A percentile compares a stretch with the other conserved stretches of the same genome.
Evolutionary conservation across 2,797 vertebrate genomes (phyloP).

Genomic region (Betta splendens): DNA sequence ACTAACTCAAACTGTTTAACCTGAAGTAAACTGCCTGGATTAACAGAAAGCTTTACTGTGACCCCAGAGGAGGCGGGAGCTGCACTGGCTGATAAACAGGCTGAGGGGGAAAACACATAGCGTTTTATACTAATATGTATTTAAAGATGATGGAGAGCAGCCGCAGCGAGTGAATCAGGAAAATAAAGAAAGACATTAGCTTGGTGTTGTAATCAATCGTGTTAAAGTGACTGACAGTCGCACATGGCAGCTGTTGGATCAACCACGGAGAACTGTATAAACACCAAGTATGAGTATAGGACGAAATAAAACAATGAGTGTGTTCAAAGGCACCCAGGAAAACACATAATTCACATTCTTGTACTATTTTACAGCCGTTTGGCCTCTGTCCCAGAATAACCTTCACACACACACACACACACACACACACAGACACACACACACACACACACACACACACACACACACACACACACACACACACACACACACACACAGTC

Average conservation of each 20-base stretch:
- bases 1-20: conserved; percentile 30
- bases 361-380: conserved; percentile 61
- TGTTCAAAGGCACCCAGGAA: conserved; percentile 41
- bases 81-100: conserved; percentile 6
- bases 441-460: conserved; percentile 17
- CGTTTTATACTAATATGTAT: background rate
- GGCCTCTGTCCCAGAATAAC: conserved; percentile 53
- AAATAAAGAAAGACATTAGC: background rate
- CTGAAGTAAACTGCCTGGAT: conserved; percentile 28
- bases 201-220: too few relatives aligned
- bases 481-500: conserved; percentile 15
- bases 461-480: conserved; percentile 18
- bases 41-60: conserved; percentile 27
- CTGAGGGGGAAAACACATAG: background rate
- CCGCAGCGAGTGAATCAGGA: background rate
- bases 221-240: too few relatives aligned
- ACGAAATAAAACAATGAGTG: conserved; percentile 34
- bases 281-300: conserved; percentile 6
- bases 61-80: conserved; percentile 23
- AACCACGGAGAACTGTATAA: conserved; percentile 6
- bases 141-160: background rate
- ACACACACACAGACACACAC: conserved; percentile 21
- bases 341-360: conserved; percentile 67
- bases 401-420: conserved; percentile 18
- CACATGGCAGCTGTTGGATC: conserved; percentile 13